Conservation (phyloP, 2,888 invertebrate genomes). For the Troglohyphantes excavatus region DNA sequence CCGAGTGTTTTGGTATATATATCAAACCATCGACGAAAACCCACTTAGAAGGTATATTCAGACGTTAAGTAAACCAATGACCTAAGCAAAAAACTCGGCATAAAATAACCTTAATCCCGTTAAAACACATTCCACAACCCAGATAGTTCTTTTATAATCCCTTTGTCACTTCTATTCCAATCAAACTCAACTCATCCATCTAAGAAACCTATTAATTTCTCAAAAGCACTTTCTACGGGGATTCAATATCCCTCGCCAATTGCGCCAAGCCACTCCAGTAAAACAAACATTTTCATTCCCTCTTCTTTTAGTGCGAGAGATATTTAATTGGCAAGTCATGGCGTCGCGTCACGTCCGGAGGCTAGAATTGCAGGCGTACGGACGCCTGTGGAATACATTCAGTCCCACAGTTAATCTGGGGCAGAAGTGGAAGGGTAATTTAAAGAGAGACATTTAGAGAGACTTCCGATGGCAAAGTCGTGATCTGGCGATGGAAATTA, state of each 20-base stretch:
- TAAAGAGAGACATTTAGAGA: slow-evolving; percentile 2
- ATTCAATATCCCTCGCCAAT: slow-evolving; percentile 31
- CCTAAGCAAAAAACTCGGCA: too few relatives aligned
- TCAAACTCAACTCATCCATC: too few relatives aligned
- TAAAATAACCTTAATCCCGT: too few relatives aligned
- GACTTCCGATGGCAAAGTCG: slow-evolving; percentile 6
- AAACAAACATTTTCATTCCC: slow-evolving; percentile 58
- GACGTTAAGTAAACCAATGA: too few relatives aligned
- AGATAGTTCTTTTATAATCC: too few relatives aligned
- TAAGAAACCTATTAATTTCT: not conserved
- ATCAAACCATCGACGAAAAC: too few relatives aligned
- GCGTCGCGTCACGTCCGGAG: slow-evolving; percentile 46
- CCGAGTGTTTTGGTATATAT: too few relatives aligned
- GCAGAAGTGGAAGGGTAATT: slow-evolving; percentile 25
- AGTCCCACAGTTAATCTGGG: slow-evolving; percentile 10
- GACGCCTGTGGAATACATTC: slow-evolving; percentile 51
- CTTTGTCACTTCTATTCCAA: too few relatives aligned
- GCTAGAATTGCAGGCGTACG: slow-evolving; percentile 15
- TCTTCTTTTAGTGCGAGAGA: slow-evolving; percentile 42
- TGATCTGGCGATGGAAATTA: too few relatives aligned
- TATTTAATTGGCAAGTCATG: slow-evolving; percentile 57
- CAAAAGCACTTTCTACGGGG: not conserved
- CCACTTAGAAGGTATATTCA: too few relatives aligned
- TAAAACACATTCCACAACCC: too few relatives aligned
- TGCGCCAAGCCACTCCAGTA: slow-evolving; percentile 16